A percentile compares a stretch with the other conserved stretches of the same genome.
These are phyloP conservation scores for Numenius phaeopus DNA, from an alignment of 2,797 vertebrate species.

Conservation along the genomic window DNA sequence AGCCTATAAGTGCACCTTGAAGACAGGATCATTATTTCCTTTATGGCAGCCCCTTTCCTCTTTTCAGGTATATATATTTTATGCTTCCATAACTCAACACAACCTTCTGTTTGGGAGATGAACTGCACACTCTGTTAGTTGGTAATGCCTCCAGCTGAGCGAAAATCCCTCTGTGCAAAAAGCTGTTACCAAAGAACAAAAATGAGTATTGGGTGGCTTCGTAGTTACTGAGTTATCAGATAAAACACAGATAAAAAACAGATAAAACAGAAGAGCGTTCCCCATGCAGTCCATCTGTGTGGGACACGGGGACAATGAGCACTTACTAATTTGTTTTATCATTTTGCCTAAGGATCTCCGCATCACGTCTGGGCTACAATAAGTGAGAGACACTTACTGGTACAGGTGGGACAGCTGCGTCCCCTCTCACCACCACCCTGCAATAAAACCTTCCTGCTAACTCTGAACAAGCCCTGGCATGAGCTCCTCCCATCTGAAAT, in stretches of 20 bases:
- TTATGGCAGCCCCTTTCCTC: neutral
- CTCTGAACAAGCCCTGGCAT: neutral
- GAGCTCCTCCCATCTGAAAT: neutral
- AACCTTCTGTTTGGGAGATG: neutral
- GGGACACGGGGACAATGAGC: neutral
- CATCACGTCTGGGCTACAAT: neutral
- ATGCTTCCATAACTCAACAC: neutral
- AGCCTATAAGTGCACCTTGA: neutral
- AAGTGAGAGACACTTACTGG: neutral
- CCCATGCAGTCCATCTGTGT: neutral
- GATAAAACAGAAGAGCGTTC: neutral
- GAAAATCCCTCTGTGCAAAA: neutral
- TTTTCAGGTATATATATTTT: neutral
- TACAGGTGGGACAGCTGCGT: accelerated
- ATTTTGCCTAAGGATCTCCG: neutral
- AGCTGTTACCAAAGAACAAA: neutral
- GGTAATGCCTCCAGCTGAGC: accelerated
- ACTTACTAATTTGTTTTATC: neutral
- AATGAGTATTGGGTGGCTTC: neutral
- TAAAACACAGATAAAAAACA: neutral
- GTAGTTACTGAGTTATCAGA: neutral
- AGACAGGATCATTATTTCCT: neutral
- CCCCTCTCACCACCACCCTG: neutral
- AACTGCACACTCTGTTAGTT: neutral
- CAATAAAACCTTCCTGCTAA: neutral